A percentile compares a stretch with the other conserved stretches of the same genome.
Evolutionary conservation across 2,113 vertebrate genomes (phyloP).

Genomic region (Bos javanicus): DNA sequence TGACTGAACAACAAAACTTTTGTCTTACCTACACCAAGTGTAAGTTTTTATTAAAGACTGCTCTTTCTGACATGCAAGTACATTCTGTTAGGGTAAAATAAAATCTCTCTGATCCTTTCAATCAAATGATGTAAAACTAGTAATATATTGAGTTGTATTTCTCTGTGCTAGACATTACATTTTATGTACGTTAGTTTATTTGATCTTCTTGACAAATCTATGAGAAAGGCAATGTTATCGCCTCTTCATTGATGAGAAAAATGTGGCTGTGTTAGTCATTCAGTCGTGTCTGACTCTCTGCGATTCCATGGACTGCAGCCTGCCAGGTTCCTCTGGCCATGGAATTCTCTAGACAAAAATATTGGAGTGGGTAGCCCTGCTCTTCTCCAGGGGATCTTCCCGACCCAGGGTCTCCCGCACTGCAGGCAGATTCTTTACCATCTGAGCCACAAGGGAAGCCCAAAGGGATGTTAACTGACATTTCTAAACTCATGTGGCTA

Average conservation of each 20-base stretch:
- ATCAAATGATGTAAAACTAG: not conserved
- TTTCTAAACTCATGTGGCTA: not conserved
- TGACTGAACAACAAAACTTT: not conserved
- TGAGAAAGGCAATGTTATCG: not conserved
- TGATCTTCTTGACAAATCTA: not conserved
- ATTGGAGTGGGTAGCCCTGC: not conserved
- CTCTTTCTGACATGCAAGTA: not conserved
- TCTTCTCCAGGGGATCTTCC: not conserved
- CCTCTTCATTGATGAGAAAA: not conserved
- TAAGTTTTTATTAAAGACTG: not conserved
- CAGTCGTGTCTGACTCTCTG: not conserved
- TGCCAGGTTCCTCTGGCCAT: not conserved
- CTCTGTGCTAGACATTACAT: not conserved
- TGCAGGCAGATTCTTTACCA: not conserved
- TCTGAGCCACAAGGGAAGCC: not conserved
- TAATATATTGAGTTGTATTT: not conserved
- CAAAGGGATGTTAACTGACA: not conserved
- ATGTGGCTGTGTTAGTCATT: not conserved
- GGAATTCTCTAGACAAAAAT: not conserved
- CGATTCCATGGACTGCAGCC: not conserved
- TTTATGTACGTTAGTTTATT: not conserved
- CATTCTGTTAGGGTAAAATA: not conserved
- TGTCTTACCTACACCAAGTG: not conserved
- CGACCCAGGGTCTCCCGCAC: not conserved
- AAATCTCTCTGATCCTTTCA: not conserved